Base-by-base conservation (phyloP, 2,113 vertebrate genomes). In the Orycteropus afer region DNA sequence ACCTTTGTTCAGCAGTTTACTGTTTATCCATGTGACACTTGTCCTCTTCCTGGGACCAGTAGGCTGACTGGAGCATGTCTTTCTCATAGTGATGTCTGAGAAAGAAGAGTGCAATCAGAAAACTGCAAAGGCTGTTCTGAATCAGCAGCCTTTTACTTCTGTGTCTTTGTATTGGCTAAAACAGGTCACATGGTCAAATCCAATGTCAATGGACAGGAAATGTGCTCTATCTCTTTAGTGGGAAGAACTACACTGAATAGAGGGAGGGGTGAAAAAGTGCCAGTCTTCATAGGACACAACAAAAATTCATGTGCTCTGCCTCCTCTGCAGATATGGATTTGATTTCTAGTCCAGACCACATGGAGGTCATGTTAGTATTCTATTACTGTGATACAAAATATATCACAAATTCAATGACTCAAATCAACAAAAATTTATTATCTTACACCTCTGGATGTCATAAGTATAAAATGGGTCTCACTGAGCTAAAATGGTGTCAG, bases 21-120 rank as follows among this genome's bases (percentile, higher is more conserved):
- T 8, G 81, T 14, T 82, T 40, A 17, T 59, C 7, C 13, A 15
- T 29, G 63, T 34, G 45, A 49, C 7, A 42, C 3, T 29, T 6
- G 10, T 55, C 0, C 1, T 55, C 7, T 42, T 71, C 7, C 5
- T 18, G 90, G 12, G 34, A 49, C 25, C 32, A 83, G 61, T 12
- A 55, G 22, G 1, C 37, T 7, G 40, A 34, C 23, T 11, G 78
- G 27, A 6, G 1, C 37, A 18, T 0, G 7, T 7, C 10, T 51
- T 81, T 74, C 27, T 71, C 32, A n/a, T 2, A 3, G 74, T 67
- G 22, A 67, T 34, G 8, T 29, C 14, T 29, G 42, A 86, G n/a
- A 7, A 55, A 18, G 23, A 85, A 9, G 10, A 32, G 17, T 17
- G 2, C n/a, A 37, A 42, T 32, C 0, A 3, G 32, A 76, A 79